A percentile compares a stretch with the other conserved stretches of the same genome.
Conservation (phyloP, 2,888 invertebrate genomes). For the Tachina fera region DNA sequence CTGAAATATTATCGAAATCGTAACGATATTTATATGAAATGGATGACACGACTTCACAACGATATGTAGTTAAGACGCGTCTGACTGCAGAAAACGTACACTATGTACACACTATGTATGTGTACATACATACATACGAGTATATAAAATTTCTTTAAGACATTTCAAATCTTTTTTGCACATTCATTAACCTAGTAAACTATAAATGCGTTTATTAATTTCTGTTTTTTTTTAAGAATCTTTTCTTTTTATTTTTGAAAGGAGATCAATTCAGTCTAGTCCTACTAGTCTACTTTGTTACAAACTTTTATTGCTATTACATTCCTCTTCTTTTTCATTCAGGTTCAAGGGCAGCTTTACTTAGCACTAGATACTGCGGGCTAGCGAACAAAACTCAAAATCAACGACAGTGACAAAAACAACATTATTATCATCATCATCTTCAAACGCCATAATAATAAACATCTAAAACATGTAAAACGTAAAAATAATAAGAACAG, state of each 20-base stretch:
- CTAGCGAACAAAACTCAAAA: not conserved
- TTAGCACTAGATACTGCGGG: constrained; percentile 23
- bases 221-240: constrained; percentile 39
- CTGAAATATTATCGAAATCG: no score
- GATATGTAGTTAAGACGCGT: no score
- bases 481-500: constrained; percentile 24
- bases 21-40: no score
- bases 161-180: constrained; percentile 13
- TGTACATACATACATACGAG: no score
- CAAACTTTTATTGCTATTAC: constrained; percentile 19
- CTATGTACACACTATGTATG: no score
- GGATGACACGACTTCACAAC: no score
- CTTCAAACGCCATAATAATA: constrained; percentile 29
- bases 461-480: constrained; percentile 30
- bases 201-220: constrained; percentile 52
- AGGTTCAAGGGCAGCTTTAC: constrained; percentile 79
- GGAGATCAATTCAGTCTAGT: constrained; percentile 28
- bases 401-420: constrained; percentile 31
- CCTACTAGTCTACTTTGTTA: constrained; percentile 30
- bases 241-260: constrained; percentile 23
- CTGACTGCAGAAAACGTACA: no score
- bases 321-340: constrained; percentile 70
- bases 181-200: constrained; percentile 63
- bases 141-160: not conserved
- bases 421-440: constrained; percentile 33